phyloP scores from a whole-genome alignment of 1,140 invertebrate genomes.

The Dendroctonus ponderosae region DNA sequence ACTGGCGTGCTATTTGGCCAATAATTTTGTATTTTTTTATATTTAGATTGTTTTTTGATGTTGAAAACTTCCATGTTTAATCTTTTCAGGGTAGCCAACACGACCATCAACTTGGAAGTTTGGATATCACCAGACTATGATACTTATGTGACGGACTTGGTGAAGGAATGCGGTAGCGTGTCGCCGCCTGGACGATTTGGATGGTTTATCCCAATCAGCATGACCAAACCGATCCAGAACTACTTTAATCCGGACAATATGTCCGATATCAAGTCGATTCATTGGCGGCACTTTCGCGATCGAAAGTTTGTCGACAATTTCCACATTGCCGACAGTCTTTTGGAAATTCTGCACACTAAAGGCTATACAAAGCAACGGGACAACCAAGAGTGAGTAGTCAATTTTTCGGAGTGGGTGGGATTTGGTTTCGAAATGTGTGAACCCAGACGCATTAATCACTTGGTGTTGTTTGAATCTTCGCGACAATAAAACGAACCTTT shows the following conservation, averaged over 20 bases:
- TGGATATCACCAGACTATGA: conserved; percentile 64
- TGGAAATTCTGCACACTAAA: neutral
- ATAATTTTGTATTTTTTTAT: neutral
- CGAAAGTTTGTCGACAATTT: conserved; percentile 51
- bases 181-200: conserved; percentile 66
- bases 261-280: conserved; percentile 42
- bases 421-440: too few species aligned
- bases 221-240: conserved; percentile 42
- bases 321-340: conserved; percentile 35
- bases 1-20: neutral
- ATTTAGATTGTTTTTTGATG: neutral
- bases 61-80: neutral
- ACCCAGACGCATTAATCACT: too few species aligned
- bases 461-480: too few species aligned
- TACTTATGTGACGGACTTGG: conserved; percentile 49
- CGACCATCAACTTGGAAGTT: conserved; percentile 72
- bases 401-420: too few species aligned
- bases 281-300: conserved; percentile 56
- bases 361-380: too few species aligned
- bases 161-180: conserved; percentile 62
- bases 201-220: conserved; percentile 65
- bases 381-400: too few species aligned
- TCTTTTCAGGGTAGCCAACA: conserved; percentile 53
- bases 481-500: too few species aligned
- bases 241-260: conserved; percentile 35